Evolutionary conservation across 2,888 invertebrate species (phyloP).

Genomic region (Parapristionchus giblindavisi): DNA sequence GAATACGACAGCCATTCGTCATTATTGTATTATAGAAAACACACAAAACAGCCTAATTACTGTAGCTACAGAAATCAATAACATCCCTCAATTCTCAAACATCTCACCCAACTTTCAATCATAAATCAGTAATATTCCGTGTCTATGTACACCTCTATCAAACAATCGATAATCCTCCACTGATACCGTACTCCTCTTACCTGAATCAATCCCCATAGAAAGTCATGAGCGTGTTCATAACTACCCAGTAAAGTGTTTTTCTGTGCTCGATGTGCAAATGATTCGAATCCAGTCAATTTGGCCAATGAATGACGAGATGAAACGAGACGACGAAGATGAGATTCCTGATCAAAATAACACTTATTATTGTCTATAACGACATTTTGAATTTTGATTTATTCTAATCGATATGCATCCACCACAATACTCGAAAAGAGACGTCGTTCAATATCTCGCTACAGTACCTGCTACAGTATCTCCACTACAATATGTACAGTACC

Average conservation of each 20-base stretch:
- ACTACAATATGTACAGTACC: constrained; percentile 34
- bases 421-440: too few species aligned
- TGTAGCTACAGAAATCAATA: too few species aligned
- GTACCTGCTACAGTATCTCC: neutral
- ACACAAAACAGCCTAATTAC: too few species aligned
- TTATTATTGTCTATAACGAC: neutral
- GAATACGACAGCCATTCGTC: too few species aligned
- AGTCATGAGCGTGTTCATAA: constrained; percentile 63
- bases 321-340: constrained; percentile 80
- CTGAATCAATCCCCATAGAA: constrained; percentile 60
- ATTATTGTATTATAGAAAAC: too few species aligned
- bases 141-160: too few species aligned
- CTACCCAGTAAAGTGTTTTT: constrained; percentile 80
- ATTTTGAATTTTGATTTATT: neutral
- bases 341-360: constrained; percentile 73
- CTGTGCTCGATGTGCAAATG: constrained; percentile 88
- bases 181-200: constrained; percentile 40
- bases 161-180: too few species aligned
- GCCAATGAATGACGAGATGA: constrained; percentile 83
- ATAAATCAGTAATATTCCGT: too few species aligned
- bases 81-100: neutral
- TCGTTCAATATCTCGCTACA: too few species aligned
- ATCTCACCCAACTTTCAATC: neutral
- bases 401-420: neutral
- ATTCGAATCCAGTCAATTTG: constrained; percentile 85